Percentiles rank a stretch among this genome's conserved stretches.
Conservation (phyloP, 1,140 invertebrate genomes). For the Drosophila busckii region DNA sequence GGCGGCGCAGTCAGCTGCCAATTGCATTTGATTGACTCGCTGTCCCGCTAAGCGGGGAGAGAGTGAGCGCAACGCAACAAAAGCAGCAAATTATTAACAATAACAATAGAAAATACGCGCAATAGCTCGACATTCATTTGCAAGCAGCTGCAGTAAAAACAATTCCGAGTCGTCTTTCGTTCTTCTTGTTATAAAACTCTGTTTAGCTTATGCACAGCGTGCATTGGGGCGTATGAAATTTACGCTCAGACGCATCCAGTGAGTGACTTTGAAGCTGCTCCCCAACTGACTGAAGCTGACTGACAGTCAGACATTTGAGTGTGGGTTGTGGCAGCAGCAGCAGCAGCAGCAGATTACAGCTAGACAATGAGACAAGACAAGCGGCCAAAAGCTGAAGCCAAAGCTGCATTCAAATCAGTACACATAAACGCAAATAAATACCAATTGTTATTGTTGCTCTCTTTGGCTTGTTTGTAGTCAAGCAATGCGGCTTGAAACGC, state of each 20-base stretch:
- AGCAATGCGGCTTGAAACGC: no score
- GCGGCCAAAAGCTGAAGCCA: conserved; percentile 7
- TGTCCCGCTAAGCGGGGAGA: no score
- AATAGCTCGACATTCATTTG: no score
- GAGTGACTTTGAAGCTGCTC: conserved; percentile 48
- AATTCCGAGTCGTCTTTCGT: conserved; percentile 1
- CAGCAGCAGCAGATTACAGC: conserved; percentile 33
- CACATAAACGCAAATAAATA: conserved; percentile 67
- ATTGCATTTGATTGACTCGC: conserved; percentile 18
- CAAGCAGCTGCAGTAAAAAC: conserved; percentile 30
- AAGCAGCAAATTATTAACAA: conserved; percentile 67
- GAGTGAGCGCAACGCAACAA: no score
- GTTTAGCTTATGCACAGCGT: conserved; percentile 40
- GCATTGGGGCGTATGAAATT: conserved; percentile 57
- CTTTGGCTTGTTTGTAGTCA: not conserved
- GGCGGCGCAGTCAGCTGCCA: not conserved
- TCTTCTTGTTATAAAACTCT: conserved; percentile 25
- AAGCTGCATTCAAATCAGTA: conserved; percentile 20
- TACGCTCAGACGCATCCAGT: conserved; percentile 63
- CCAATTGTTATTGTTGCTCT: conserved; percentile 29
- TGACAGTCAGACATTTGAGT: not conserved
- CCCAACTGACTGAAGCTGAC: conserved; percentile 34
- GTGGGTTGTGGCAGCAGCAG: not conserved
- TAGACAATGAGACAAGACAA: conserved; percentile 45
- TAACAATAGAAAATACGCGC: conserved; percentile 50